Evolutionary conservation across 2,888 invertebrate genomes (phyloP), one percentile per base, ranked within the genome.

Genomic region (Acrobasis suavella): DNA sequence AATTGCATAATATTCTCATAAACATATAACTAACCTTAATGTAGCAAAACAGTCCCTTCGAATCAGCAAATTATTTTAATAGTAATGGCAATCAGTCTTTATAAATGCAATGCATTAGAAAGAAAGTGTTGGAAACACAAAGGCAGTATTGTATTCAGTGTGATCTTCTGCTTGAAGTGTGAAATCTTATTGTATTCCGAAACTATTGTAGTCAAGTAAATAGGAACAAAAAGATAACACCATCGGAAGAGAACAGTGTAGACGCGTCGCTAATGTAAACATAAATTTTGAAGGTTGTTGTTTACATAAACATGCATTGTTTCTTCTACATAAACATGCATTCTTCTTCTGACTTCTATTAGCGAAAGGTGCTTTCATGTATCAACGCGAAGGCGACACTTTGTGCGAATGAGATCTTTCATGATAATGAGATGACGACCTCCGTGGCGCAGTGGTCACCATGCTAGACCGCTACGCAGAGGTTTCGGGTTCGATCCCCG

Each of bases 291-390:
- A 52, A 52, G 14, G 52, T 7, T 7, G 52, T 52, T 52, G 32
- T 52, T 52, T 32, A n/a, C 52, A 32, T 32, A 32, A 52, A 52
- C 51, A n/a, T 52, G n/a, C 37, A 52, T 52, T 52, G 52, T 22
- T n/a, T n/a, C n/a, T n/a, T n/a, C n/a, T 32, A n/a, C 52, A 32
- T 32, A 32, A 52, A 52, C 51, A n/a, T 52, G n/a, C 37, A 52
- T 52, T 52, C 37, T 22, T n/a, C n/a, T n/a, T n/a, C 32, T 52
- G 14, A 3, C 51, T 12, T 51, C 51, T 51, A 16, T 50, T 50
- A 17, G 10, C 22, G 51, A 17, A 51, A 52, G 32, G 14, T 52
- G 52, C 14, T 51, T 51, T 22, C 12, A 14, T 32, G 14, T 52
- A 32, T 52, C 14, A 52, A 3, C 32, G 32, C 52, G n/a, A 52